Base-by-base conservation (phyloP, 1,140 invertebrate species). In the Ceratina australensis region DNA sequence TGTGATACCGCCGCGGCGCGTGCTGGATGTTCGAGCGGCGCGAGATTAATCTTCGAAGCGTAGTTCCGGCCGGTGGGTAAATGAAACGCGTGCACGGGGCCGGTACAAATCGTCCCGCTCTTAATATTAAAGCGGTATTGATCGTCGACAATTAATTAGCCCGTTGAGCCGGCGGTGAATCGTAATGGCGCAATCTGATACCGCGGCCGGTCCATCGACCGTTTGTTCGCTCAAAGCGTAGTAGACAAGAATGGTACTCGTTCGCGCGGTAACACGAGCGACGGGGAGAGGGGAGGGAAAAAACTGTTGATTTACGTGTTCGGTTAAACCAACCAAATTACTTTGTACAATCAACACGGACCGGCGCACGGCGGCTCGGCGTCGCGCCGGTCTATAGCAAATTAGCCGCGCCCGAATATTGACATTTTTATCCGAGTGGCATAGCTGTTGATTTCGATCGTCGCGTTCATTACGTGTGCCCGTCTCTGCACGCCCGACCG, bases 301-400 rank as follows among this genome's bases (percentile, higher is more conserved):
- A 72, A 71, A 61, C 79, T 84, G 82, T 85, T 85, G 82, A 85
- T 85, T 85, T 81, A 81, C 82, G 71, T 61, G 82, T 72, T 52
- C 82, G 80, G 82, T 85, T 81, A 84, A 84, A 84, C 82, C 83
- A 85, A 85, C 83, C 74, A 72, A 85, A 85, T 85, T 84, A 85
- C 83, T 85, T 85, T 84, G 82, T 84, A 84, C 83, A 84, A 85
- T 85, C 82, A 84, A 84, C 82, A 84, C 71, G 42, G 16, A 42
- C 33, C 33, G n/a, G 42, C 13, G 15, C n/a, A 12, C 52, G 18
- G 12, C 33, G 33, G 33, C 33, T 42, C 50, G 65, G 74, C 63
- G 15, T 20, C 16, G 65, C 65, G 75, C 72, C 74, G 82, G 57
- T 75, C 79, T 81, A 81, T 74, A 85, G 83, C 83, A 84, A 85